phyloP scores from a whole-genome alignment of 1,140 invertebrate genomes.

The Drosophila santomea region DNA sequence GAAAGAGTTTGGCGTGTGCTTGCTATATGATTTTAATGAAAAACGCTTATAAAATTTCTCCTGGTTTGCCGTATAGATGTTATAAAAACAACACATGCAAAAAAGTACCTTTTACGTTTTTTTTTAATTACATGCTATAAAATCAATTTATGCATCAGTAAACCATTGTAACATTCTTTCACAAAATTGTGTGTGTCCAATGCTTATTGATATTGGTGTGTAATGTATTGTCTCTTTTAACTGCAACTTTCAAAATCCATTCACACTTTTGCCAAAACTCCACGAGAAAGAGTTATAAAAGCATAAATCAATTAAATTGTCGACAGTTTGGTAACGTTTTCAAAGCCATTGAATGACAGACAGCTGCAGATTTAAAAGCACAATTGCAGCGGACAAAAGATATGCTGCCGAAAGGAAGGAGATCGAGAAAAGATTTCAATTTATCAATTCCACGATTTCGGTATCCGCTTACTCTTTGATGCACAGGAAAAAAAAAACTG shows the following conservation, averaged over 20 bases:
- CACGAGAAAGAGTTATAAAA: slow-evolving; percentile 28
- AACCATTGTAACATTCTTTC: neutral
- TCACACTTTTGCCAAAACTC: slow-evolving; percentile 32
- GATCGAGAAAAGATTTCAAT: slow-evolving; percentile 43
- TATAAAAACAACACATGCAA: too few relatives aligned
- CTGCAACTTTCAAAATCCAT: slow-evolving; percentile 44
- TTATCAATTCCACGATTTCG: slow-evolving; percentile 69
- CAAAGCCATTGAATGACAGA: slow-evolving; percentile 18
- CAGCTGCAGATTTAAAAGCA: slow-evolving; percentile 17
- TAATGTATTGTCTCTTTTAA: slow-evolving; percentile 14
- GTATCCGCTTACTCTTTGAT: slow-evolving; percentile 63
- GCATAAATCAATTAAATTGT: slow-evolving; percentile 77
- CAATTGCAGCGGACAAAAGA: slow-evolving; percentile 33
- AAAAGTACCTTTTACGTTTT: neutral
- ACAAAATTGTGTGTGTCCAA: slow-evolving; percentile 2
- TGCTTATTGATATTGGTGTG: slow-evolving; percentile 16
- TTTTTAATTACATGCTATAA: neutral
- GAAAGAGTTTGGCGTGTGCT: slow-evolving; percentile 2
- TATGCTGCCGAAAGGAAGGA: slow-evolving; percentile 19
- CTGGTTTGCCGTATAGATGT: too few relatives aligned
- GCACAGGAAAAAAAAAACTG: neutral
- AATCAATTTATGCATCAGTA: neutral
- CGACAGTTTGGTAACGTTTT: slow-evolving; percentile 70
- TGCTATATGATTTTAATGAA: slow-evolving; percentile 7
- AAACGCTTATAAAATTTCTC: neutral